Evolutionary conservation across 2,888 invertebrate species (phyloP), one percentile per base, ranked within the genome.

Genomic region (Thymelicus acteon): DNA sequence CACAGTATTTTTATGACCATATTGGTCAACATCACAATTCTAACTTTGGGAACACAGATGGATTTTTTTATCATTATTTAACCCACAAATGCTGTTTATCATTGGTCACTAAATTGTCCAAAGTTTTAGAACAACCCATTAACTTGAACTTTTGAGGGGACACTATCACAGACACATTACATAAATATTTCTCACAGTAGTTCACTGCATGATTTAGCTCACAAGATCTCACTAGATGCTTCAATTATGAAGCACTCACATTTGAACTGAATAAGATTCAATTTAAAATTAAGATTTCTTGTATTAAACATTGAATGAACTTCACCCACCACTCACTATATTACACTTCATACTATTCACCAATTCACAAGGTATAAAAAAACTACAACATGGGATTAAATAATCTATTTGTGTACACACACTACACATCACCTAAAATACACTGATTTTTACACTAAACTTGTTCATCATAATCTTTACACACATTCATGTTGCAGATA

Each of bases 371-470:
- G 92, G 92, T 90, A 77, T 85, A 92, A 91, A 90, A 92, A 93
- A 93, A 93, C 91, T 84, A 93, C 91, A 91, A 86, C 84, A 80
- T 86, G 75, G 82, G 85, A 87, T 86, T 85, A 85, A 87, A 92
- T 88, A 86, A 84, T 94, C 92, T 93, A 93, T 93, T 92, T 80
- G 86, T 83, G 81, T 85, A 83, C 91, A 92, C 91, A 93, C 94
- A 94, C 92, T 89, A 93, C 93, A 93, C 94, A 87, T 89, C 90
- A 91, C 91, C 90, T 91, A 89, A 77, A 76, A 84, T 88, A 92
- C 92, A 91, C 92, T 91, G 86, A 86, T 83, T 80, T 24, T 79
- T 88, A 90, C 90, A 91, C 90, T 88, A 85, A 87, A 85, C 82
- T 82, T 80, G 77, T 80, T 82, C 83, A 79, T 79, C 80, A 82